Evolutionary conservation across 2,797 vertebrate genomes (phyloP), one percentile per base, ranked within the genome.

Genomic region (Manis pentadactyla): DNA sequence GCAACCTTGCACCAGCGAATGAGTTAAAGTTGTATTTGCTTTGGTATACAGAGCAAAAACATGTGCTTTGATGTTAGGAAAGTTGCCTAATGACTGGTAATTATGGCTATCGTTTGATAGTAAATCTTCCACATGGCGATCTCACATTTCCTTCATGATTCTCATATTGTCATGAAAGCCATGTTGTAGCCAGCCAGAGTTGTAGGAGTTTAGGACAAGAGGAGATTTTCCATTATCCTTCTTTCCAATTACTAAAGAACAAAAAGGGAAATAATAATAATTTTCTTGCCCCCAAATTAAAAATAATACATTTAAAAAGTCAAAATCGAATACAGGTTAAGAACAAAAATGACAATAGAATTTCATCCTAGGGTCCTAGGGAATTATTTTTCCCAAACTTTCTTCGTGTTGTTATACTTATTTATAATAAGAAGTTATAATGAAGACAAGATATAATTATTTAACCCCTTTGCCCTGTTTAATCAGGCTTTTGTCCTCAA

Each of bases 61-160:
- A 66, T 55, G 53, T 57, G 69, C 46, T 94, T 95, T 97, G 90
- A 90, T 85, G 90, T 93, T 88, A 90, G 90, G 86, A 94, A 97
- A 95, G 82, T 93, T 94, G 39, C 27, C 68, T 93, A 90, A 95
- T 94, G 84, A 96, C 55, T 92, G 61, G 64, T 31, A 90, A 93
- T 93, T 96, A 77, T 23, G 59, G 25, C 83, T 86, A 90, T 90
- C 39, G 84, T 95, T 90, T 88, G 71, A 87, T 13, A 74, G 71
- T 84, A 79, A 89, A 88, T 90, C 31, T 83, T 86, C 8, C 37
- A 46, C 34, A 55, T 61, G 29, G 37, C 55, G 49, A 66, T 82
- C 57, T 93, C n/a, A 61, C 61, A 69, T 75, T 93, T 95, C 25
- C 59, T 91, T 82, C 37, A 55, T 82, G 29, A 78, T 6, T 55